These are phyloP conservation scores for Macrochelys suwanniensis DNA, from an alignment of 2,797 vertebrate species.

Conservation along the genomic window DNA sequence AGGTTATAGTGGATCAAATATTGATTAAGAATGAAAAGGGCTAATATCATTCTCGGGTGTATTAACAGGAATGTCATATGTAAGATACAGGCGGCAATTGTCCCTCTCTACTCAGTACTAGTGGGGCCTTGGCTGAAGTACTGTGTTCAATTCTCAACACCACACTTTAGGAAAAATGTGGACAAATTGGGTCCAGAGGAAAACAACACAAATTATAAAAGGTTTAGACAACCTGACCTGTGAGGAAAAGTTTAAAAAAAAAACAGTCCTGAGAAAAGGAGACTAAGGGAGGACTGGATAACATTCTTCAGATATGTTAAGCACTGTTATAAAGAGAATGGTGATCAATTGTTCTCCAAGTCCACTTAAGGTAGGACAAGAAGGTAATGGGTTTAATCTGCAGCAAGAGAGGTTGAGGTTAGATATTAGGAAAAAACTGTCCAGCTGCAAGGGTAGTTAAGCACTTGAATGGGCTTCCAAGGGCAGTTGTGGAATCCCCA, in stretches of 20 bases:
- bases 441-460: not conserved
- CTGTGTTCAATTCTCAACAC: not conserved
- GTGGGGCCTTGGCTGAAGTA: not conserved
- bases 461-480: not conserved
- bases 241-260: not conserved
- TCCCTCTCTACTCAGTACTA: not conserved
- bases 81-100: not conserved
- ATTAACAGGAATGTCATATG: not conserved
- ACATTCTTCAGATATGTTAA: not conserved
- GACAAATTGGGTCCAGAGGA: not conserved
- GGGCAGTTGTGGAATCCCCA: not conserved
- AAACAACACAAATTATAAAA: not conserved
- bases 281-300: not conserved
- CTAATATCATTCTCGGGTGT: not conserved
- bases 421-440: not conserved
- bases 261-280: not conserved
- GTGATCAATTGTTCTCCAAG: not conserved
- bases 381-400: not conserved
- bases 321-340: not conserved
- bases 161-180: not conserved
- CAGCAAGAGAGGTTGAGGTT: not conserved
- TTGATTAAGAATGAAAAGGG: not conserved
- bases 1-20: not conserved
- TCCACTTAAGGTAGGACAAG: not conserved
- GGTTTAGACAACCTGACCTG: not conserved